Evolutionary conservation across 2,113 vertebrate genomes (phyloP).

Genomic region (Aix galericulata): DNA sequence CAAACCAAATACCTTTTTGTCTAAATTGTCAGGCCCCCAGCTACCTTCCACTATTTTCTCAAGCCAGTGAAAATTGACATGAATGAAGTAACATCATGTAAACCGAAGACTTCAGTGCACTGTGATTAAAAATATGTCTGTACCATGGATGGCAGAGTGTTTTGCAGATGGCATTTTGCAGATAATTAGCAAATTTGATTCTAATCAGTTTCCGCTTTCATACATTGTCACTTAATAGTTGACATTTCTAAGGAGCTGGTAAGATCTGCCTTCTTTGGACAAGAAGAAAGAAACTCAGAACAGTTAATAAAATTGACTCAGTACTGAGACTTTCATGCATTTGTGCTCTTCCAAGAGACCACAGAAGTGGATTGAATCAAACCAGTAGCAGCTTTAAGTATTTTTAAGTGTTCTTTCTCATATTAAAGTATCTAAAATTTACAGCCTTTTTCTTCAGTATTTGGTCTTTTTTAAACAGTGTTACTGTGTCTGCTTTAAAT

Average conservation of each 20-base stretch:
- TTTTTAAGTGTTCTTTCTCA: slow-evolving; percentile 28
- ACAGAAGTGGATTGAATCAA: slow-evolving; percentile 26
- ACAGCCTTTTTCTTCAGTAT: not conserved
- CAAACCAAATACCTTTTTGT: not conserved
- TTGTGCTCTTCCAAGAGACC: not conserved
- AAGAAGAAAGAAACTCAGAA: not conserved
- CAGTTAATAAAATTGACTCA: not conserved
- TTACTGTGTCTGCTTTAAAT: not conserved
- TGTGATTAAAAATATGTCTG: not conserved
- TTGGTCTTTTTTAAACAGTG: not conserved
- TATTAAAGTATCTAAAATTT: not conserved
- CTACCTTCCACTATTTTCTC: not conserved
- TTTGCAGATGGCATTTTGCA: not conserved
- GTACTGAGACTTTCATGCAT: not conserved
- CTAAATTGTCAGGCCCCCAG: not conserved
- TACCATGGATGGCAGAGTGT: not conserved
- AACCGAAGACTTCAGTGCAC: not conserved
- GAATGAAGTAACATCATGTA: not conserved
- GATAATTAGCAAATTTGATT: not conserved
- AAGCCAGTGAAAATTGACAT: not conserved
- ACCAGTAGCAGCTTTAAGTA: not conserved
- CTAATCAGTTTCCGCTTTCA: not conserved
- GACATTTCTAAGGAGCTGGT: not conserved
- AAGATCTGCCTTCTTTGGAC: not conserved
- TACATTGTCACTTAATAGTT: not conserved